Evolutionary conservation across 2,888 invertebrate species (phyloP), one percentile per base, ranked within the genome.

Genomic region (Cosmorhoe ocellata): DNA sequence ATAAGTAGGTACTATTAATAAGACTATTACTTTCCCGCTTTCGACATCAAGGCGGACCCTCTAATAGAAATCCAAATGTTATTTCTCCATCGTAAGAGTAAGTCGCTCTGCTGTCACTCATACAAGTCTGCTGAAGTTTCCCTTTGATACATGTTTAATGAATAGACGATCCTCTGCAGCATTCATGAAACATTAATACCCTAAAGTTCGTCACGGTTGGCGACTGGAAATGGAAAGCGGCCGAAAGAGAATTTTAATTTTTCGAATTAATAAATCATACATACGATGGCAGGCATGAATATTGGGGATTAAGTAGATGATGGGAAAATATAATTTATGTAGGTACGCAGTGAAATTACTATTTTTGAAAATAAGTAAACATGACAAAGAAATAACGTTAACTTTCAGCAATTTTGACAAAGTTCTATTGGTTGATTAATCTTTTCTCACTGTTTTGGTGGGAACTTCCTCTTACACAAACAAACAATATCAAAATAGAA

Each of bases 181-280:
- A 40, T 56, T 52, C 44, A 61, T 66, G 44, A 63, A 63, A 66
- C 48, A 66, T 66, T 67, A 59, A 66, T 58, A 47, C n/a, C 30
- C 10, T 37, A 24, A 38, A 37, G 37, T 36, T 45, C 24, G 24
- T 22, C 11, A 27, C 10, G 30, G 24, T 58, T 51, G 59, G 59
- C 44, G 40, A 56, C 57, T 50, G 48, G 54, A 63, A 56, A 45
- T 42, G 30, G 40, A 48, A 58, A 48, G 46, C 46, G 26, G 40
- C 33, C 40, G 40, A 58, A 63, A 54, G 56, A 47, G 55, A 61
- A 65, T 64, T 64, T 58, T 51, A 41, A 64, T 64, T 61, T 63
- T 51, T 52, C 51, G 54, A 55, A 64, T 63, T 58, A 58, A 63
- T 71, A 59, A 68, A 62, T 58, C 58, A 70, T 18, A 18, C 18